Percentiles rank a stretch among this genome's conserved stretches.
phyloP scores from a whole-genome alignment of 2,797 vertebrate genomes.

The Pseudochirops corinnae region DNA sequence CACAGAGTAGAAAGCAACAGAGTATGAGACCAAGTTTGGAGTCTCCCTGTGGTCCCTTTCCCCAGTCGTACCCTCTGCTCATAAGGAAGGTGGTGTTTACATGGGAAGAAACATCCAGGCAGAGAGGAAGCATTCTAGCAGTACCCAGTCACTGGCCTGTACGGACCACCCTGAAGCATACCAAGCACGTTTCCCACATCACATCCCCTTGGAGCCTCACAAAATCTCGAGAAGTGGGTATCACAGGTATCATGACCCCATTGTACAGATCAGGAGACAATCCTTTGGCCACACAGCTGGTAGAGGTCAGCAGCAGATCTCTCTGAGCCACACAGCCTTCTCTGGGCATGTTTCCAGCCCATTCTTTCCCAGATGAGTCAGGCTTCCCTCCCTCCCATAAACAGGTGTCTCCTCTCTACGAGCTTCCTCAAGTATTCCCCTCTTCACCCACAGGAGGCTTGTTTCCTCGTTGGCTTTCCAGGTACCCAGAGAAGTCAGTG shows the following conservation, averaged over 20 bases:
- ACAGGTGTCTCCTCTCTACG: too few species aligned
- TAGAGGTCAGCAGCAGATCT: background rate
- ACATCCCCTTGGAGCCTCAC: background rate
- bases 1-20: background rate
- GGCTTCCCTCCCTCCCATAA: too few species aligned
- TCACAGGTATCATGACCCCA: background rate
- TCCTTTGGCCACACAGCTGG: background rate
- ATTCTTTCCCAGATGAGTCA: background rate
- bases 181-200: too few species aligned
- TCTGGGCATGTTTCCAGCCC: too few species aligned
- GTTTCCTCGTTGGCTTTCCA: too few species aligned
- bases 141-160: too few species aligned
- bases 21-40: background rate
- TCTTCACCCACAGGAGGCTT: background rate
- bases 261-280: too few species aligned
- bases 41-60: background rate
- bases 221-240: background rate
- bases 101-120: too few species aligned
- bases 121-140: too few species aligned
- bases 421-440: background rate
- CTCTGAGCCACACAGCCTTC: background rate
- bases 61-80: background rate
- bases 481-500: background rate
- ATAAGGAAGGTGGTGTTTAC: too few species aligned
- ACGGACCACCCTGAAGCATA: too few species aligned